These are phyloP conservation scores for Hypotaenidia okinawae DNA, from an alignment of 2,797 vertebrate species.

Conservation along the genomic window DNA sequence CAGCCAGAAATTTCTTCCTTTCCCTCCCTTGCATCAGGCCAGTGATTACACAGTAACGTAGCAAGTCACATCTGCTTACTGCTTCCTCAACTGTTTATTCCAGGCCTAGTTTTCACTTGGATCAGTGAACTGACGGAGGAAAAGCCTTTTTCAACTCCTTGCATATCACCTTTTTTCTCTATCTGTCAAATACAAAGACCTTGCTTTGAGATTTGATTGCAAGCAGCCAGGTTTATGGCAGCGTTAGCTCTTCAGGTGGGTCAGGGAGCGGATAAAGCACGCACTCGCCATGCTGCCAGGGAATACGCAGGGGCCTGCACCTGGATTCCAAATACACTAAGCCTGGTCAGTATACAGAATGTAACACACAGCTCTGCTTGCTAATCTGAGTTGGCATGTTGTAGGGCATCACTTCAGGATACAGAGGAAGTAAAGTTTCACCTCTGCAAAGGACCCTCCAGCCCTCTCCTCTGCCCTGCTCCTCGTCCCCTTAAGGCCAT, in stretches of 20 bases:
- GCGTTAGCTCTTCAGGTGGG: background rate
- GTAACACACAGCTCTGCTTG: background rate
- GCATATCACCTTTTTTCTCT: background rate
- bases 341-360: background rate
- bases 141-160: background rate
- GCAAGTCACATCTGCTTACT: background rate
- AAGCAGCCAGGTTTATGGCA: background rate
- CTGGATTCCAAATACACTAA: background rate
- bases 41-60: background rate
- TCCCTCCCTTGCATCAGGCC: background rate
- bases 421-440: background rate
- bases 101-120: background rate
- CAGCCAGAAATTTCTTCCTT: background rate
- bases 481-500: rapidly evolving
- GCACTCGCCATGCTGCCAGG: rapidly evolving
- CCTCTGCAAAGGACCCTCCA: background rate
- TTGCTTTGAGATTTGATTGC: background rate
- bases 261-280: rapidly evolving
- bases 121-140: background rate
- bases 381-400: background rate
- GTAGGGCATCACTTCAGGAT: background rate
- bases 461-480: background rate
- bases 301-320: background rate
- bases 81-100: background rate
- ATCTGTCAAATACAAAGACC: background rate